phyloP scores from a whole-genome alignment of 1,140 invertebrate species.

The Drosophila pseudoobscura region DNA sequence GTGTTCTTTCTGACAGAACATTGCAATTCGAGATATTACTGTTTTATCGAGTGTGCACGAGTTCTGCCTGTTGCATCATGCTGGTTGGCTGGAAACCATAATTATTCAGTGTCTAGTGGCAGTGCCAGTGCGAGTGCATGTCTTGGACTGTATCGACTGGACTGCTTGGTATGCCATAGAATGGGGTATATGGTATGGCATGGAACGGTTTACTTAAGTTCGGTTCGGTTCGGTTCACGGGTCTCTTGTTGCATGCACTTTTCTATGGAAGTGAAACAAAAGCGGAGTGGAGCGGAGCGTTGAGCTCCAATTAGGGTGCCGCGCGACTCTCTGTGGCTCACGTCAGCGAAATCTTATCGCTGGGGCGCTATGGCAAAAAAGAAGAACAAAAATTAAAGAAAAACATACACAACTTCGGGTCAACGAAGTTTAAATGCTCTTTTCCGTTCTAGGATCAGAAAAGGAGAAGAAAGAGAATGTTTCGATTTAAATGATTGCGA shows the following conservation, averaged over 20 bases:
- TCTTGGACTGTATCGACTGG: slow-evolving; percentile 55
- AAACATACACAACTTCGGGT: no score
- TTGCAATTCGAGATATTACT: slow-evolving; percentile 26
- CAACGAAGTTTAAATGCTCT: no score
- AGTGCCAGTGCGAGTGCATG: slow-evolving; percentile 34
- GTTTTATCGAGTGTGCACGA: slow-evolving; percentile 16
- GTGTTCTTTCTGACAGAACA: slow-evolving; percentile 8
- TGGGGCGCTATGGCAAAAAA: slow-evolving; percentile 42
- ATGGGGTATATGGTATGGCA: slow-evolving; percentile 26
- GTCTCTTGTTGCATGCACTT: slow-evolving; percentile 79
- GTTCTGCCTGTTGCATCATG: slow-evolving; percentile 55
- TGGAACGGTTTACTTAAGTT: slow-evolving; percentile 26
- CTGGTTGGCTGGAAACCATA: slow-evolving; percentile 29
- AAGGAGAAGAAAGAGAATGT: background rate
- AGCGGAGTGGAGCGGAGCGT: slow-evolving; percentile 74
- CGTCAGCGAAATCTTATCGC: slow-evolving; percentile 81
- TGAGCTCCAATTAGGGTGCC: slow-evolving; percentile 78
- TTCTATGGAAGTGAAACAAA: slow-evolving; percentile 81
- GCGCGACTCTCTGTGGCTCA: slow-evolving; percentile 41
- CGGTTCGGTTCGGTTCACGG: slow-evolving; percentile 59
- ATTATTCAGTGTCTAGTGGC: slow-evolving; percentile 25
- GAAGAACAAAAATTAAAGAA: no score
- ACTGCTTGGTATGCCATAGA: slow-evolving; percentile 45
- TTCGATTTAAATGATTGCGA: no score
- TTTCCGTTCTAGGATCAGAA: no score